Evolutionary conservation across 2,113 vertebrate genomes (phyloP).

Genomic region (Rhynchopsitta pachyrhyncha): DNA sequence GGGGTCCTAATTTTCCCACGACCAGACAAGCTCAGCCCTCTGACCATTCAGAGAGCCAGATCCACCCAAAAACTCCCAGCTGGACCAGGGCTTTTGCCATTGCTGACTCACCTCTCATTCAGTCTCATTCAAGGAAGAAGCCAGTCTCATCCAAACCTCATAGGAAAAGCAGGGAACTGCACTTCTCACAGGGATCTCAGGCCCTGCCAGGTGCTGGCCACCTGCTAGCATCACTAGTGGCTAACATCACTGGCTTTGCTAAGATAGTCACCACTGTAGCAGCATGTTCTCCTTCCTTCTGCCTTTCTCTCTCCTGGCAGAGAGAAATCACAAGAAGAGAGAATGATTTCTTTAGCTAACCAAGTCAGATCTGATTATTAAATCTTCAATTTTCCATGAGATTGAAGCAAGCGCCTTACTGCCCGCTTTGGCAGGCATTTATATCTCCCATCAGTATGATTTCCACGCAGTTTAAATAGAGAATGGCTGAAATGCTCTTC

Average conservation of each 20-base stretch:
- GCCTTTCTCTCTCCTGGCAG: not conserved
- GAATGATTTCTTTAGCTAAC: constrained; percentile 5
- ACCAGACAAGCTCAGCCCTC: too few relatives aligned
- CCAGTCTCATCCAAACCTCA: not conserved
- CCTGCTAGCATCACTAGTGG: not conserved
- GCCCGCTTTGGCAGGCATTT: not conserved
- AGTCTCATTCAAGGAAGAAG: not conserved
- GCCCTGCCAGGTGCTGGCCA: not conserved
- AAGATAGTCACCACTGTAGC: not conserved
- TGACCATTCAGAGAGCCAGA: rapidly evolving
- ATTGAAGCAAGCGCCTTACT: not conserved
- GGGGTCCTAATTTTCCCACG: not conserved
- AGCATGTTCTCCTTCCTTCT: not conserved
- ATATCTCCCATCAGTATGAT: not conserved
- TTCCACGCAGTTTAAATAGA: not conserved
- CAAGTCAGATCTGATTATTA: constrained; percentile 29
- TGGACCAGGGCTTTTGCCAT: not conserved
- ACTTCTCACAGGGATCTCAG: not conserved
- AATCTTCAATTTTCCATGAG: not conserved
- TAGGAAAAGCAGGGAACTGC: not conserved
- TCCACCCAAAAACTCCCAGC: not conserved
- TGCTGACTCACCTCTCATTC: not conserved
- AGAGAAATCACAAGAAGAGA: not conserved
- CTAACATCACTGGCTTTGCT: not conserved
- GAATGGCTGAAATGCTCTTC: not conserved